Evolutionary conservation across 2,888 invertebrate species (phyloP).

Genomic region (Microctonus brassicae): DNA sequence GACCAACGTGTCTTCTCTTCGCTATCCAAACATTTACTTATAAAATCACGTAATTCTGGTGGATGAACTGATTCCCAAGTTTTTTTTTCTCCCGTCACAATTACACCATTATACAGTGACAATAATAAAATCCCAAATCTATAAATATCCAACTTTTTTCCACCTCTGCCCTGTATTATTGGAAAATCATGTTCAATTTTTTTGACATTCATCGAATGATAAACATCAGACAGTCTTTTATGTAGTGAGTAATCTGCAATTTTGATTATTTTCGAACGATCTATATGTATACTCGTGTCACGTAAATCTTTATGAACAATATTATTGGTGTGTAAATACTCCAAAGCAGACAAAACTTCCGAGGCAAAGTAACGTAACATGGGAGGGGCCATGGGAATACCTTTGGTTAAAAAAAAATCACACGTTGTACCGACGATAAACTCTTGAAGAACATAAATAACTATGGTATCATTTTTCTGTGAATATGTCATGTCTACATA

Average conservation of each 20-base stretch:
- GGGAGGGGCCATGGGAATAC: conserved; percentile 72
- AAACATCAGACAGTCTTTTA: conserved; percentile 76
- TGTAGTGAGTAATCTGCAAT: conserved; percentile 81
- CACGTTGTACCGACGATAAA: conserved; percentile 72
- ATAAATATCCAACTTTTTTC: conserved; percentile 82
- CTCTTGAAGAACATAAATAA: conserved; percentile 80
- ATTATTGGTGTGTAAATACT: conserved; percentile 84
- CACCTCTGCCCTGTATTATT: conserved; percentile 69
- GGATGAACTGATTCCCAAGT: conserved; percentile 75
- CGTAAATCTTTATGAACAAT: conserved; percentile 88
- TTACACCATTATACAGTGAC: conserved; percentile 75
- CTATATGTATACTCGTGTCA: conserved; percentile 81
- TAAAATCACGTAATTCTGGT: conserved; percentile 79
- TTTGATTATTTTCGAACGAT: conserved; percentile 74
- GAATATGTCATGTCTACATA: conserved; percentile 81
- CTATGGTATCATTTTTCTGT: conserved; percentile 75
- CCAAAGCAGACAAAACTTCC: conserved; percentile 82
- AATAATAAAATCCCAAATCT: conserved; percentile 79
- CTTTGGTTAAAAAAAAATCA: conserved; percentile 72
- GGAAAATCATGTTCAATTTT: conserved; percentile 64
- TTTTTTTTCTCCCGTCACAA: conserved; percentile 70
- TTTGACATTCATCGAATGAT: conserved; percentile 60
- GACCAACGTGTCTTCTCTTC: conserved; percentile 82
- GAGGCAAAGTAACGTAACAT: conserved; percentile 77
- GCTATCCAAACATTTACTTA: conserved; percentile 78